Evolutionary conservation across 2,113 vertebrate genomes (phyloP), one percentile per base, ranked within the genome.

Genomic region (Athene cunicularia): DNA sequence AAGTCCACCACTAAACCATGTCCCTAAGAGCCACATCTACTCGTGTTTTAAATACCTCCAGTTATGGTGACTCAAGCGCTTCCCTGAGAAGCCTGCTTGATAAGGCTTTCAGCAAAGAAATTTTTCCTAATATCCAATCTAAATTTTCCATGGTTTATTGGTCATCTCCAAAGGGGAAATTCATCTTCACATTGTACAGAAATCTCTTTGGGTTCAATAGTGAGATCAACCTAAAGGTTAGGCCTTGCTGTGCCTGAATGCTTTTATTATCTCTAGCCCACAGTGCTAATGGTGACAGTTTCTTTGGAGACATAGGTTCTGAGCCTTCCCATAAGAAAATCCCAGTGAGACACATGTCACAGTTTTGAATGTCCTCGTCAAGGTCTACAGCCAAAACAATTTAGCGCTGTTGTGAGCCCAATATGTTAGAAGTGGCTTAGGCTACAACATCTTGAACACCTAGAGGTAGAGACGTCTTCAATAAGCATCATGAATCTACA

Each of bases 261-360:
- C 3, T 83, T 88, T 35, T 49, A 8, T 17, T 37, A 6, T 76
- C 26, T 47, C 33, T 56, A 33, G 8, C 27, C 23, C 2, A 1
- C 30, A 56, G 33, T 19, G 30, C 15, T 79, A 79, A 53, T 19
- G 4, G 35, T 49, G 41, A 49, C 13, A 4, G 2, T 22, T 75
- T 77, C 55, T 77, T 91, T 24, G 59, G 55, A 95, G 77, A 55
- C 20, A 71, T 6, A 45, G 28, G 15, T 77, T 73, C 37, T 45
- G 22, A 84, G 52, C 22, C 55, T 59, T 76, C 8, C 5, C 16
- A 8, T 50, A 9, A 43, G 56, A 87, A 87, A 56, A 41, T 27
- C 11, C 6, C 2, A 1, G 3, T 20, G 27, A 76, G 39, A 70
- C 21, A 35, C 3, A 49, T 2, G 0, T 52, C 16, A 86, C 11